Evolutionary conservation across 2,113 vertebrate genomes (phyloP), one percentile per base, ranked within the genome.

Genomic region (Otocyon megalotis): DNA sequence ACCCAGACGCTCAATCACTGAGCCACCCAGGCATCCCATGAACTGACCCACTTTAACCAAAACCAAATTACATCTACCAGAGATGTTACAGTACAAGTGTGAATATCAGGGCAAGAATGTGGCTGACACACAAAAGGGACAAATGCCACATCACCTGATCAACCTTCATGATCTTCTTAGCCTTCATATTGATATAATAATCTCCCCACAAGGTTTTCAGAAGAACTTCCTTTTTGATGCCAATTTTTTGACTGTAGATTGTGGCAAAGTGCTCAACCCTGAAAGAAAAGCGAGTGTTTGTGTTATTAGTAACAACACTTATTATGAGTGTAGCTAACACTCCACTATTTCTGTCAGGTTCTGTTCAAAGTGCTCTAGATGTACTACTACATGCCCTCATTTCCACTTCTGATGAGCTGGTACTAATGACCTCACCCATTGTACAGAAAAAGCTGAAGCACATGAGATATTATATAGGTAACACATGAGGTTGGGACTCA

Each of bases 201-300:
- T 99, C 99, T 97, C 99, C 99, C 99, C 99, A 99, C 69, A 99
- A 98, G 1, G 99, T 99, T 98, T 99, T 99, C 96, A 99, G 97
- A 91, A 99, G 99, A 71, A 99, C 98, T 53, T 98, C 98, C 6
- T 98, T 92, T 83, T 98, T 99, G 79, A 99, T 99, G 56, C 99
- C 99, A 98, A 99, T 99, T 95, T 99, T 99, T 97, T 99, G 97
- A 98, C 99, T 99, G 98, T 99, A 99, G 94, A 99, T 99, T 71
- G 98, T 97, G 48, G 99, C 99, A 98, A 99, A 99, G 97, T 99
- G 99, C 93, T 99, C 99, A 93, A 99, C 98, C 90, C 99, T 99
- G 97, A 85, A 98, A 98, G 95, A 85, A 98, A 97, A 98, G 4
- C 96, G 97, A 96, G 87, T 1, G 0, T 10, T 35, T 32, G 69